These are phyloP conservation scores for Athene noctua DNA, from an alignment of 2,113 vertebrate genomes.

Conservation along the genomic window DNA sequence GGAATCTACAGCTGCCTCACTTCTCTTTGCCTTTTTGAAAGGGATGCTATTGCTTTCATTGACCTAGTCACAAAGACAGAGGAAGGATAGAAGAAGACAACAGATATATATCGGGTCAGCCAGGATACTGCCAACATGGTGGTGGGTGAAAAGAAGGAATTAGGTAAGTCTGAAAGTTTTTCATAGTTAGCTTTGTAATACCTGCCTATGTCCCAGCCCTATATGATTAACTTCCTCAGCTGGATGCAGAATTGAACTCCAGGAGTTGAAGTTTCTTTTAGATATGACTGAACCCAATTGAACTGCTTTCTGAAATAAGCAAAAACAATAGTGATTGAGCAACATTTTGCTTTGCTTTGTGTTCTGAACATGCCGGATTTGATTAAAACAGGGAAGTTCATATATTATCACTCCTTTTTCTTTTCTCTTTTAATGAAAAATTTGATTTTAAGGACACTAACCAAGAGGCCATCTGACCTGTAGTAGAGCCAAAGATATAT, in stretches of 20 bases:
- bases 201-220: background rate
- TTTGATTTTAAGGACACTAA: background rate
- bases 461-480: background rate
- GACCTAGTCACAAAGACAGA: background rate
- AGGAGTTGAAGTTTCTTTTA: slow-evolving; percentile 5
- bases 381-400: slow-evolving; percentile 32
- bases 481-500: background rate
- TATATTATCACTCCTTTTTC: slow-evolving; percentile 17
- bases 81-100: background rate
- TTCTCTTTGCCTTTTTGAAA: background rate
- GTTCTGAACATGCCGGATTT: slow-evolving; percentile 36
- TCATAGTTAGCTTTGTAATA: background rate
- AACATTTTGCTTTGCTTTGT: slow-evolving; percentile 37
- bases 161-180: background rate
- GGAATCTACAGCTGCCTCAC: background rate
- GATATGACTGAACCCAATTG: slow-evolving; percentile 24
- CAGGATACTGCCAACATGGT: background rate
- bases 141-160: background rate
- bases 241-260: background rate
- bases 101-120: background rate
- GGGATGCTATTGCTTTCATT: background rate
- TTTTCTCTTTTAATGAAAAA: background rate
- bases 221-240: background rate
- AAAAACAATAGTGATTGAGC: slow-evolving; percentile 53
- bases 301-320: slow-evolving; percentile 29